Base-by-base conservation (phyloP, 1,140 invertebrate species). In the Scaptomyza hsui region DNA sequence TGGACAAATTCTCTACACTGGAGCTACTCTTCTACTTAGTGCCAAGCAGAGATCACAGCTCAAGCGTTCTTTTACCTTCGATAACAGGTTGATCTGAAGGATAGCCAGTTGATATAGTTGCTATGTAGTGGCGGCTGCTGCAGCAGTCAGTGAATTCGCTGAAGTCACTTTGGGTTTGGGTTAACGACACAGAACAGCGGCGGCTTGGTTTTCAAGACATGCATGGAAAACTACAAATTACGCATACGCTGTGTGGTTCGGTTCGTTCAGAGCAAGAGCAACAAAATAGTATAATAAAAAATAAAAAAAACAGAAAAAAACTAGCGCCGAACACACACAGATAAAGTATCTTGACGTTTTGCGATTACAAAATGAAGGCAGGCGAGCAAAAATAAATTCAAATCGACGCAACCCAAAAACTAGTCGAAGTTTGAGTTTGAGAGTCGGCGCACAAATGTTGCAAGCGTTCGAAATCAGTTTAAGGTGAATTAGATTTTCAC, bases 401-500 rank as follows among this genome's bases (percentile, higher is more conserved):
- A 65, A 62, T 53, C 57, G 19, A 42, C 29, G 48, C 65, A 57
- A 39, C 47, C 37, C 48, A 68, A 53, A 18, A 49, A 39, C 53
- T 44, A 57, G 42, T 56, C 57, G 60, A 69, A 71, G 60, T 51
- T 63, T 48, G 53, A 39, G 68, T 67, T 67, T 19, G 5, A 62
- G 65, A 62, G 65, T 49, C 60, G 64, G 67, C 80, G 74, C 80
- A 73, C 76, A 73, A 77, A 77, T 72, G 75, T 89, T 89, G 85
- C 85, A 89, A 85, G 77, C 74, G 76, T 64, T 89, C 48, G 59
- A 89, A 89, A 85, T 89, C 79, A 85, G 85, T 89, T 89, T 89
- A 89, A 89, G 85, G 85, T 85, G 85, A 89, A 89, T 89, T 89
- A 89, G 85, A 89, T 89, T 89, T 89, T 83, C 63, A 81, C 68